Conservation (phyloP, 2,797 vertebrate genomes). For the Sphenodon punctatus region DNA sequence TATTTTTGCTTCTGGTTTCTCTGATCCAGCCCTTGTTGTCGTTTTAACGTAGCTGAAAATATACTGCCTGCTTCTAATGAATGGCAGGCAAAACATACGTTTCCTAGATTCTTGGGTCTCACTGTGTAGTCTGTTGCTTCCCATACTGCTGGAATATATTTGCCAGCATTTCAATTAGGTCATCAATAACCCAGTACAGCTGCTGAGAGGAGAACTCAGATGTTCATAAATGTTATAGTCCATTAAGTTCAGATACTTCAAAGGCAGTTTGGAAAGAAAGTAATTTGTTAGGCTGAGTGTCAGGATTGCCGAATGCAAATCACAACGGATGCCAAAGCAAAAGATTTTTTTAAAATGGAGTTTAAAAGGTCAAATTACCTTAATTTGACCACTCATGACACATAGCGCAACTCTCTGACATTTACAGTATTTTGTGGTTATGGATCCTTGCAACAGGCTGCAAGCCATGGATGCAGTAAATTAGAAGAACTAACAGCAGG, state of each 20-base stretch:
- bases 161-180: conserved; percentile 90
- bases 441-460: neutral
- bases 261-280: conserved; percentile 74
- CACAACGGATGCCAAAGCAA: conserved; percentile 50
- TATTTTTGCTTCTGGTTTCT: neutral
- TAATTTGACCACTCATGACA: conserved; percentile 53
- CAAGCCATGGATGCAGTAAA: neutral
- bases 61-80: conserved; percentile 47
- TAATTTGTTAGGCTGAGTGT: conserved; percentile 69
- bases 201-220: conserved; percentile 86
- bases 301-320: conserved; percentile 60
- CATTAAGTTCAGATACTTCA: conserved; percentile 77
- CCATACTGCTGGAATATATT: conserved; percentile 79
- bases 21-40: conserved; percentile 31
- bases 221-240: conserved; percentile 82
- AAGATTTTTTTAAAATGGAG: conserved; percentile 46
- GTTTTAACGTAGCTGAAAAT: conserved; percentile 38
- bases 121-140: conserved; percentile 56
- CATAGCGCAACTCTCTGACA: neutral
- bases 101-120: conserved; percentile 53
- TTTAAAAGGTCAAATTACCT: conserved; percentile 67
- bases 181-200: conserved; percentile 92
- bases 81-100: conserved; percentile 37
- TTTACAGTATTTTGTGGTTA: neutral
- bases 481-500: neutral